Conservation (phyloP, 2,888 invertebrate species). For the Hololepta plana region DNA sequence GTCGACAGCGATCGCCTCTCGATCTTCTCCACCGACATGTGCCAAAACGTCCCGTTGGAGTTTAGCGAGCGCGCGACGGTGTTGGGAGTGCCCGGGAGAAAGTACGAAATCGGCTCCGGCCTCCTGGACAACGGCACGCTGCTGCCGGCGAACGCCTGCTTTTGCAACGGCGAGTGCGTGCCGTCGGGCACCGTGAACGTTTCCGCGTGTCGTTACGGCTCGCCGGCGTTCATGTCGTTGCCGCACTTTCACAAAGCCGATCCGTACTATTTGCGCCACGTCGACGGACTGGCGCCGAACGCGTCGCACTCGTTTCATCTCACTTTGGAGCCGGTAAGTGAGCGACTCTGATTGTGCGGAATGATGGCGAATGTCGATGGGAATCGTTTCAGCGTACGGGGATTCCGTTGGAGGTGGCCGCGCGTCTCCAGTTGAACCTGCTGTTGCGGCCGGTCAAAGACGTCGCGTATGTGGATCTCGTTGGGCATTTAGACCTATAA, state of each 20-base stretch:
- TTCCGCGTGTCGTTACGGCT: constrained; percentile 59
- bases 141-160: constrained; percentile 61
- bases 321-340: constrained; percentile 54
- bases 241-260: constrained; percentile 74
- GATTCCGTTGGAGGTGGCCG: constrained; percentile 47
- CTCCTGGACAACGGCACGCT: constrained; percentile 55
- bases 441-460: constrained; percentile 29
- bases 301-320: constrained; percentile 59
- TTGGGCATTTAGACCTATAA: no score
- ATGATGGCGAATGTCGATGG: no score
- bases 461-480: constrained; percentile 35
- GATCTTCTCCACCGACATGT: constrained; percentile 59
- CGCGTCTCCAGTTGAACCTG: constrained; percentile 56
- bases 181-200: constrained; percentile 61
- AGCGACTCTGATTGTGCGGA: no score
- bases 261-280: constrained; percentile 38
- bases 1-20: constrained; percentile 34
- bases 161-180: constrained; percentile 51
- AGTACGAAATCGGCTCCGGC: constrained; percentile 41
- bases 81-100: constrained; percentile 44
- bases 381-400: constrained; percentile 36
- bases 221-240: constrained; percentile 67
- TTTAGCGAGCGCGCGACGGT: constrained; percentile 37
- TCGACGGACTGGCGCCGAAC: constrained; percentile 52
- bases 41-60: constrained; percentile 46